Evolutionary conservation across 2,113 vertebrate genomes (phyloP).

Genomic region (Oncorhynchus tshawytscha): DNA sequence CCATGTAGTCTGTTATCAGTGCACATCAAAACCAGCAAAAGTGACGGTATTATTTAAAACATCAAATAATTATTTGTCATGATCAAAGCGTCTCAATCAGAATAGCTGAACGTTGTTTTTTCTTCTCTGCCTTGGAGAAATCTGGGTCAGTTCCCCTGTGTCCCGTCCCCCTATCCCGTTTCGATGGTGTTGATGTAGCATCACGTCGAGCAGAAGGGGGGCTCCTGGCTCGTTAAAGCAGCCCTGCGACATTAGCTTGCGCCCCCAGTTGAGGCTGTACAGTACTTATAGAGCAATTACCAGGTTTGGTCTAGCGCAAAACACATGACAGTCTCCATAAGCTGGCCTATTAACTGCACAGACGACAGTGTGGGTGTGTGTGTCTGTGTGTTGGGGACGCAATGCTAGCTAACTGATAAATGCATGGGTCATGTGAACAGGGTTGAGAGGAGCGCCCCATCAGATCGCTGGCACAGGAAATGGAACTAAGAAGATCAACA

Average conservation of each 20-base stretch:
- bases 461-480: not conserved
- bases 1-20: slow-evolving; percentile 17
- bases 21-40: slow-evolving; percentile 52
- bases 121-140: slow-evolving; percentile 39
- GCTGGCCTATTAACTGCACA: slow-evolving; percentile 21
- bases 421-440: too few species aligned
- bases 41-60: slow-evolving; percentile 61
- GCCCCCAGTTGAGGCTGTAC: not conserved
- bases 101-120: slow-evolving; percentile 16
- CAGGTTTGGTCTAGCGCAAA: slow-evolving; percentile 28
- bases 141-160: slow-evolving; percentile 47
- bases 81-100: slow-evolving; percentile 54
- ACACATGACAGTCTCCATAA: slow-evolving; percentile 13
- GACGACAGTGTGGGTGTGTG: too few species aligned
- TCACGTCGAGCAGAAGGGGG: slow-evolving; percentile 4
- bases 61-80: slow-evolving; percentile 62
- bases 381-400: too few species aligned
- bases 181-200: not conserved
- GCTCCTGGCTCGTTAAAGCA: slow-evolving; percentile 26
- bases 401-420: too few species aligned
- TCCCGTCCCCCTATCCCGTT: slow-evolving; percentile 15
- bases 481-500: not conserved
- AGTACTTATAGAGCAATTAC: slow-evolving; percentile 28
- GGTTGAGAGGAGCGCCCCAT: not conserved
- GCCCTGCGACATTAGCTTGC: not conserved